phyloP scores from a whole-genome alignment of 2,113 vertebrate species.

The Limanda limanda region DNA sequence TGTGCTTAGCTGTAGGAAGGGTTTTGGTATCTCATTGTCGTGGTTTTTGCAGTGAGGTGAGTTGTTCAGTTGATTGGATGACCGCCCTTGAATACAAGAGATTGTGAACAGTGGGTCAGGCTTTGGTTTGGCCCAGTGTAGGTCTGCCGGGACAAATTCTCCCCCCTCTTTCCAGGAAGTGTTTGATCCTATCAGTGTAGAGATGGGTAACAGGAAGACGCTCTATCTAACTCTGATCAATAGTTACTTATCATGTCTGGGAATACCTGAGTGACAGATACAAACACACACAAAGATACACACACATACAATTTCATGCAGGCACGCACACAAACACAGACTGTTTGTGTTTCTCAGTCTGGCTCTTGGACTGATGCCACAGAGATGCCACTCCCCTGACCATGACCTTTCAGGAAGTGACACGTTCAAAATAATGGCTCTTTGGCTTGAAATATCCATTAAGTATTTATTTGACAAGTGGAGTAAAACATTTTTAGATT shows the following conservation, averaged over 20 bases:
- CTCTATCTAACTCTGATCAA: constrained; percentile 67
- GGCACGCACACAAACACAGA: constrained; percentile 5
- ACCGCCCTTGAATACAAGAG: constrained; percentile 31
- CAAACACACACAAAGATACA: constrained; percentile 34
- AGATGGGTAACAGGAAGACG: constrained; percentile 66
- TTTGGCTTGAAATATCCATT: constrained; percentile 18
- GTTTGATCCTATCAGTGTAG: constrained; percentile 66
- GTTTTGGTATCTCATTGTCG: background rate
- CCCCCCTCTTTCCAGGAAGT: constrained; percentile 70
- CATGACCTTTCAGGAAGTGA: constrained; percentile 54
- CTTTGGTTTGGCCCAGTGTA: constrained; percentile 12
- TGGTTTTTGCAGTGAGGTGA: constrained; percentile 5
- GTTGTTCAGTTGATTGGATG: constrained; percentile 30
- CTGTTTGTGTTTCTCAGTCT: constrained; percentile 11
- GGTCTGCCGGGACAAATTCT: constrained; percentile 52
- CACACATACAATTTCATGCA: background rate
- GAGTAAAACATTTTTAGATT: constrained; percentile 39
- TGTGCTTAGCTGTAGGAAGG: background rate
- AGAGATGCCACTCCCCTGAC: constrained; percentile 35
- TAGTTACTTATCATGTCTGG: constrained; percentile 77
- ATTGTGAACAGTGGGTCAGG: constrained; percentile 30
- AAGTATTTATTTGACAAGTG: constrained; percentile 58
- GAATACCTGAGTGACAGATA: constrained; percentile 63
- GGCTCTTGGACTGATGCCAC: constrained; percentile 26
- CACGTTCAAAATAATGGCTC: constrained; percentile 29